These are phyloP conservation scores for rat (Rattus norvegicus) DNA, from an alignment of 2,113 vertebrate species.

Conservation along the genomic window DNA sequence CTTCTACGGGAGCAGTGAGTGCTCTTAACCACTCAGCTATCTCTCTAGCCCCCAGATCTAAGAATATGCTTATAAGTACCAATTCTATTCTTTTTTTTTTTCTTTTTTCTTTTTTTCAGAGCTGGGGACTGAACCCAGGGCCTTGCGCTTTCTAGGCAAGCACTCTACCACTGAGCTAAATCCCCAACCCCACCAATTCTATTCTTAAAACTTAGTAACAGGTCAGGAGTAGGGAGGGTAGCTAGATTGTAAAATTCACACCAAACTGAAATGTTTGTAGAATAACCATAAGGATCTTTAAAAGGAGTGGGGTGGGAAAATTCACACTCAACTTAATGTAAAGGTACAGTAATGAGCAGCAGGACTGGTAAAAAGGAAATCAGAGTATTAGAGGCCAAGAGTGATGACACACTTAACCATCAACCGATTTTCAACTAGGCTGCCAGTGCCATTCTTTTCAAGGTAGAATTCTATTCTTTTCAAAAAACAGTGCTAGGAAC, in stretches of 20 bases:
- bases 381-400: background rate
- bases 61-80: background rate
- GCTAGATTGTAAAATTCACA: background rate
- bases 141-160: too few relatives aligned
- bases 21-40: background rate
- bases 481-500: background rate
- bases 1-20: background rate
- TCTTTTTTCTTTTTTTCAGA: too few relatives aligned
- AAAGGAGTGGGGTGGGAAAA: too few relatives aligned
- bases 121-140: too few relatives aligned
- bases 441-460: background rate
- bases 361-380: background rate
- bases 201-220: background rate
- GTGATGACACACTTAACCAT: background rate
- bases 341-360: background rate
- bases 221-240: background rate
- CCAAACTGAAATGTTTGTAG: background rate
- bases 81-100: too few relatives aligned
- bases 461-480: background rate
- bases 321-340: background rate
- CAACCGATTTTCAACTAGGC: background rate
- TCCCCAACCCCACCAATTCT: too few relatives aligned
- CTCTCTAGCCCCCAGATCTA: background rate
- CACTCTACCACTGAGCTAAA: too few relatives aligned
- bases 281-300: background rate